Conservation (phyloP, 2,113 vertebrate genomes). For the Pycnonotus jocosus region DNA sequence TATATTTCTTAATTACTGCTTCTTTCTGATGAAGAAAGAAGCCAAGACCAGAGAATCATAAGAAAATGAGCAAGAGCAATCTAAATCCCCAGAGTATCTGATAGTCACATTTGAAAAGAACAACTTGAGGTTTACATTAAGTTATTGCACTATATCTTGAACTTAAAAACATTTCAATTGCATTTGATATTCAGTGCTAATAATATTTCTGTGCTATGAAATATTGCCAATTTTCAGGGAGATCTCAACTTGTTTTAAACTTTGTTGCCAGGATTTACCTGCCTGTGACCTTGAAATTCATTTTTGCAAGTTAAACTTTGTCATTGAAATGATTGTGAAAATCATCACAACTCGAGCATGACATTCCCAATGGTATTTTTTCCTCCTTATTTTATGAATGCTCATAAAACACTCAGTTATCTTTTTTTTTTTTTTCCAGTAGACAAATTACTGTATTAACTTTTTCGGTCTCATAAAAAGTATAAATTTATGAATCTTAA, state of each 20-base stretch:
- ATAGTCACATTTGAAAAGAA: background rate
- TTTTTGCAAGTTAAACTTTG: background rate
- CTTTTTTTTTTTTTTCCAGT: background rate
- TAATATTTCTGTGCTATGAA: background rate
- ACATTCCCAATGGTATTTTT: background rate
- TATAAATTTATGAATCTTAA: background rate
- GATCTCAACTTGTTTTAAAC: background rate
- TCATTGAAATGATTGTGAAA: background rate
- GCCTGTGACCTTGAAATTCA: background rate
- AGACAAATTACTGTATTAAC: background rate
- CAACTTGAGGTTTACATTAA: background rate
- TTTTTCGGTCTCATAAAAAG: background rate
- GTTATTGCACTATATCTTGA: background rate
- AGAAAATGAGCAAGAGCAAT: background rate
- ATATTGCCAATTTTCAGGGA: background rate
- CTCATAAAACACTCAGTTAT: background rate
- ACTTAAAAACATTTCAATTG: background rate
- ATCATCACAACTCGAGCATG: background rate
- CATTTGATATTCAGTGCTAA: background rate
- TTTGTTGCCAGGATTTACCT: background rate
- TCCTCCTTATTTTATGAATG: background rate
- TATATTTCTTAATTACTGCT: background rate
- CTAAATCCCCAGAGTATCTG: background rate
- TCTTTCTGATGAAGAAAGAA: background rate
- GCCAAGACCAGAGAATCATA: background rate